phyloP scores from a whole-genome alignment of 2,888 invertebrate species.

The Pimpla rufipes region DNA sequence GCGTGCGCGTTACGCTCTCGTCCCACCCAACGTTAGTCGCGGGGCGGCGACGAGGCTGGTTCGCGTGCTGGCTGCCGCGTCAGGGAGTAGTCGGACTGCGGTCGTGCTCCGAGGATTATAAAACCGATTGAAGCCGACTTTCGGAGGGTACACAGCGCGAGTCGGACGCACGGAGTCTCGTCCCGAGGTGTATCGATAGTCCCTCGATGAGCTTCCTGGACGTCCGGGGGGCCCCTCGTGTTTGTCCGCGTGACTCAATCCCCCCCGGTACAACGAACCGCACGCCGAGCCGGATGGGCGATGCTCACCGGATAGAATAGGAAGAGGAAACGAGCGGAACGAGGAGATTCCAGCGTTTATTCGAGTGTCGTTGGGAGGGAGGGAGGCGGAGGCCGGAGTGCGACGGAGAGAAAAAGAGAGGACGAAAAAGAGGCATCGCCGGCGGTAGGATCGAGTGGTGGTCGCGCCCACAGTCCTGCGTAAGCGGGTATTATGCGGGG shows the following conservation, averaged over 20 bases:
- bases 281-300: slow-evolving; percentile 68
- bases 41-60: slow-evolving; percentile 48
- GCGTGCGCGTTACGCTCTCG: slow-evolving; percentile 72
- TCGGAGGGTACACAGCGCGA: not conserved
- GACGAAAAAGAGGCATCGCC: slow-evolving; percentile 11
- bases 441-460: slow-evolving; percentile 36
- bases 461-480: slow-evolving; percentile 58
- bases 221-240: slow-evolving; percentile 54
- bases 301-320: slow-evolving; percentile 70
- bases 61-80: slow-evolving; percentile 56
- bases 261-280: slow-evolving; percentile 66
- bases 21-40: slow-evolving; percentile 66
- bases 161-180: no score
- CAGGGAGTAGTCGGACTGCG: slow-evolving; percentile 81
- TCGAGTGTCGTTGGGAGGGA: not conserved
- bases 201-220: slow-evolving; percentile 57
- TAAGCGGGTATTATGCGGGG: slow-evolving; percentile 28
- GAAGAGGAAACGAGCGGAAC: slow-evolving; percentile 72
- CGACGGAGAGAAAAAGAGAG: slow-evolving; percentile 15
- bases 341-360: slow-evolving; percentile 8
- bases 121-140: slow-evolving; percentile 30
- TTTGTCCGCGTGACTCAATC: slow-evolving; percentile 64
- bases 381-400: not conserved
- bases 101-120: slow-evolving; percentile 85
- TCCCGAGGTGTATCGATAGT: not conserved